phyloP scores from a whole-genome alignment of 2,888 invertebrate species.

The Melanchra persicariae region DNA sequence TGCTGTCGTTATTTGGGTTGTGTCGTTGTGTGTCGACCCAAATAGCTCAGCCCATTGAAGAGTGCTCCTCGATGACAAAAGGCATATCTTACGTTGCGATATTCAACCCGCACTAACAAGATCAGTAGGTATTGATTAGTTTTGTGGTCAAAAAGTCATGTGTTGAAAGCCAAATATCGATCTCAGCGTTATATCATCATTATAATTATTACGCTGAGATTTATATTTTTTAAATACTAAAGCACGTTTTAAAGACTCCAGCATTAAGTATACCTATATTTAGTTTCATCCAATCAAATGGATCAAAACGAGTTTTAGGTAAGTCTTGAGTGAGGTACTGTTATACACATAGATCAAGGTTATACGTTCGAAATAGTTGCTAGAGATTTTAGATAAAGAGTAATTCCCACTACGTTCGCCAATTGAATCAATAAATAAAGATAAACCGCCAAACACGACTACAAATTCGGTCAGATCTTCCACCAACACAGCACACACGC shows the following conservation, averaged over 20 bases:
- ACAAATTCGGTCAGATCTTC: conserved; percentile 24
- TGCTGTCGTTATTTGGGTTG: conserved; percentile 31
- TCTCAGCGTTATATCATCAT: no score
- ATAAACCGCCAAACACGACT: conserved; percentile 19
- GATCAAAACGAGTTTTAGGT: neutral
- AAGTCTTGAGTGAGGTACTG: neutral
- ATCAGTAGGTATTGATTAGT: neutral
- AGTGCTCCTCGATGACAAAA: conserved; percentile 22
- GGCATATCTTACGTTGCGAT: neutral
- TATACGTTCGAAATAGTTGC: no score
- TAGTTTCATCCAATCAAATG: neutral
- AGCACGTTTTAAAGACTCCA: neutral
- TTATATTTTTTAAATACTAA: no score
- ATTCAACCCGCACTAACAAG: conserved; percentile 1
- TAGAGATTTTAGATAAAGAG: no score
- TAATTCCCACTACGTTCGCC: no score
- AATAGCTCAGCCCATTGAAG: conserved; percentile 44
- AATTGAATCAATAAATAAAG: conserved; percentile 42
- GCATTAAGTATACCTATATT: no score
- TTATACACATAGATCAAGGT: no score
- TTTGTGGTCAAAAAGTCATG: neutral
- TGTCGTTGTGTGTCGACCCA: conserved; percentile 40
- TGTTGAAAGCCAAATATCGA: no score
- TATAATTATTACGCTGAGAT: no score
- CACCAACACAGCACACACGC: conserved; percentile 22